Evolutionary conservation across 2,888 invertebrate species (phyloP).

Genomic region (Gordius sp.): DNA sequence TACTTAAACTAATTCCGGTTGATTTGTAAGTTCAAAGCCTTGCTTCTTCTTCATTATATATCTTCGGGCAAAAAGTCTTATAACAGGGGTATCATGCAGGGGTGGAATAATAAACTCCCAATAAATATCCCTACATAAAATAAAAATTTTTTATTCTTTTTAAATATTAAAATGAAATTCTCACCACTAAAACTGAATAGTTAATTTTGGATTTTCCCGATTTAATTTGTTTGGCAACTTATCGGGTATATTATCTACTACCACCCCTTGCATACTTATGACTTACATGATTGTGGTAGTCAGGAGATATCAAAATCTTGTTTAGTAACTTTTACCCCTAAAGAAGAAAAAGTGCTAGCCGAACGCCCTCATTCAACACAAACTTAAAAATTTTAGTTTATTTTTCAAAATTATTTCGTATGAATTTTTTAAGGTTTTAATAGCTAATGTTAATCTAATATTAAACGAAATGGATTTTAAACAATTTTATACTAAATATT

Average conservation of each 20-base stretch:
- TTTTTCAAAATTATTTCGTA: no score
- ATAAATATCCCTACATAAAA: not conserved
- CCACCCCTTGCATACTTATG: not conserved
- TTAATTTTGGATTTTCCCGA: not conserved
- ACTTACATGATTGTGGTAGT: no score
- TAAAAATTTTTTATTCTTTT: not conserved
- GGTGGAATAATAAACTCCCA: constrained; percentile 68
- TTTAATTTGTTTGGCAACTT: not conserved
- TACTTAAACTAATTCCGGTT: not conserved
- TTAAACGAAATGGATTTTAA: no score
- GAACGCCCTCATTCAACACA: no score
- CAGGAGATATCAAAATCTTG: no score
- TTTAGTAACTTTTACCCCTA: no score
- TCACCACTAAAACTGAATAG: not conserved
- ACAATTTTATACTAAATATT: no score
- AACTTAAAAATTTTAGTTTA: no score
- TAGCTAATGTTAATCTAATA: no score
- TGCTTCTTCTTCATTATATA: constrained; percentile 31
- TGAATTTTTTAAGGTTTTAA: no score
- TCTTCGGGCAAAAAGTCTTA: constrained; percentile 51
- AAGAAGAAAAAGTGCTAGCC: no score
- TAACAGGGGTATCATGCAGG: constrained; percentile 69
- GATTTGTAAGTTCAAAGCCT: not conserved
- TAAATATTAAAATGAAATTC: not conserved
- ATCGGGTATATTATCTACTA: not conserved